Evolutionary conservation across 2,888 invertebrate genomes (phyloP).

Genomic region (Steinernema hermaphroditum): DNA sequence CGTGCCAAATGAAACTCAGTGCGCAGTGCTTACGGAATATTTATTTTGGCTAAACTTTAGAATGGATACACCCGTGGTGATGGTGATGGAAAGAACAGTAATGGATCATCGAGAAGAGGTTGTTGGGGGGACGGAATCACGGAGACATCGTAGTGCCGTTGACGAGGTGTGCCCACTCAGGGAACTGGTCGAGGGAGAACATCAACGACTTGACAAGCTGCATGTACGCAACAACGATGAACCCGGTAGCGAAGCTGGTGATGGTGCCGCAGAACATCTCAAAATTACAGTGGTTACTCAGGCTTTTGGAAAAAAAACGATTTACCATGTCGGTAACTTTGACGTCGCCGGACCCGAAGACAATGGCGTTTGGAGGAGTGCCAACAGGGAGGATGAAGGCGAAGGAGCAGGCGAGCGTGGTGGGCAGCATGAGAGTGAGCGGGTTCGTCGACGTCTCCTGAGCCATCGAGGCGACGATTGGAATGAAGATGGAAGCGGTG

Average conservation of each 20-base stretch:
- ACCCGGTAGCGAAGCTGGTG: slow-evolving; percentile 43
- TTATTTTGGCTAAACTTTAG: not conserved
- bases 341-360: slow-evolving; percentile 72
- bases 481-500: slow-evolving; percentile 77
- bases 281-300: slow-evolving; percentile 33
- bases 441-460: slow-evolving; percentile 72
- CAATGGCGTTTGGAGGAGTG: slow-evolving; percentile 91
- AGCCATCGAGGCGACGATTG: slow-evolving; percentile 49
- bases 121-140: no score
- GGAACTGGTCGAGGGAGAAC: slow-evolving; percentile 43
- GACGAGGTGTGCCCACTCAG: slow-evolving; percentile 38
- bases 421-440: slow-evolving; percentile 85
- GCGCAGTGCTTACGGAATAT: not conserved
- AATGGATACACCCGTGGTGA: no score
- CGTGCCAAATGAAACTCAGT: not conserved
- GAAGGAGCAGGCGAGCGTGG: slow-evolving; percentile 84
- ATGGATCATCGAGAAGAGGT: no score
- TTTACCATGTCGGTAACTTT: slow-evolving; percentile 68
- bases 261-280: slow-evolving; percentile 48
- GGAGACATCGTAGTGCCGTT: not conserved
- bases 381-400: slow-evolving; percentile 86
- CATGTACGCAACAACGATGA: slow-evolving; percentile 49
- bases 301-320: no score
- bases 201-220: slow-evolving; percentile 43
- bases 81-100: no score